phyloP scores from a whole-genome alignment of 64 coral and sea anemone genomes.

The Stichodactyla mertensii region DNA sequence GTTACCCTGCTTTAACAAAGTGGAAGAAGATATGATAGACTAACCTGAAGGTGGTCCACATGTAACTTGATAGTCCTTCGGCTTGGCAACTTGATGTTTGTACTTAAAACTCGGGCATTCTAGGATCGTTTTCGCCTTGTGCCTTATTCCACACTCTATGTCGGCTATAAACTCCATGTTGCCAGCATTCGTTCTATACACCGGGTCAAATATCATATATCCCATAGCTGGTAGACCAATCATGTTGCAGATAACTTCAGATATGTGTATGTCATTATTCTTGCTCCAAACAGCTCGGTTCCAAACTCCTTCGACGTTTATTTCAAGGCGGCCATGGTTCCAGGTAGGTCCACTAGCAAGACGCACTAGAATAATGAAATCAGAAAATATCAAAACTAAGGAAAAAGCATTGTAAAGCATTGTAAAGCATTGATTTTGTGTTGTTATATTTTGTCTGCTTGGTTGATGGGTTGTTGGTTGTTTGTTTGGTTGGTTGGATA shows the following conservation, averaged over 20 bases:
- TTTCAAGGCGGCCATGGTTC: slow-evolving; percentile 11
- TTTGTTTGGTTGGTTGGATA: too few relatives aligned
- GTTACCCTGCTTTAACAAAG: too few relatives aligned
- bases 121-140: not conserved
- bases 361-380: not conserved
- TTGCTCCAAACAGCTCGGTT: not conserved
- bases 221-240: slow-evolving; percentile 7
- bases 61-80: not conserved
- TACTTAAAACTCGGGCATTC: slow-evolving; percentile 9
- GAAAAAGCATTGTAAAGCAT: not conserved
- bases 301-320: not conserved
- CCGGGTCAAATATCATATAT: not conserved
- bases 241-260: not conserved
- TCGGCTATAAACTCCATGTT: not conserved
- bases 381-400: not conserved
- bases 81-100: not conserved
- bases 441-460: too few relatives aligned
- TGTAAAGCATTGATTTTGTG: too few relatives aligned
- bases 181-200: not conserved
- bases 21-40: too few relatives aligned
- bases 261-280: not conserved
- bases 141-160: not conserved
- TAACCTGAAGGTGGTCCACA: slow-evolving; percentile 49
- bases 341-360: slow-evolving; percentile 5
- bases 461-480: too few relatives aligned